Evolutionary conservation across 2,888 invertebrate species (phyloP).

Genomic region (Eupithecia centaureata): DNA sequence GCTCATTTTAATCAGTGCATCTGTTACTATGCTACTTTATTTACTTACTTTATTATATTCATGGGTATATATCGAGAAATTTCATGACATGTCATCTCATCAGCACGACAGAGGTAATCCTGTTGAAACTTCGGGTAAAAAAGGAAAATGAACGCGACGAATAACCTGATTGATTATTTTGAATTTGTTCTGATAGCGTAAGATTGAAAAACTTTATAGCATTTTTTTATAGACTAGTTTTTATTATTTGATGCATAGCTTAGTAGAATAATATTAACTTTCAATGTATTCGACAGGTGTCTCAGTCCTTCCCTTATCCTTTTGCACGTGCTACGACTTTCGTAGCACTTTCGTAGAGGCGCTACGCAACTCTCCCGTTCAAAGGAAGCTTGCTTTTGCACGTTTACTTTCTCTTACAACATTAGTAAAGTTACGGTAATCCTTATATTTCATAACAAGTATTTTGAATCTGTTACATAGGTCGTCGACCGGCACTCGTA

Average conservation of each 20-base stretch:
- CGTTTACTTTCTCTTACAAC: slow-evolving; percentile 5
- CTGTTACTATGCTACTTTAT: neutral
- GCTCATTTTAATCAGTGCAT: slow-evolving; percentile 4
- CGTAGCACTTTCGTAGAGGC: slow-evolving; percentile 44
- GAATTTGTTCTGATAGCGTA: no score
- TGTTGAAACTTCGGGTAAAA: no score
- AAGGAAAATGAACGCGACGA: no score
- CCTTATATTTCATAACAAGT: slow-evolving; percentile 8
- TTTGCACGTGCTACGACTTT: slow-evolving; percentile 28
- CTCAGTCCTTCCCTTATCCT: neutral
- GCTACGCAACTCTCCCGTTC: slow-evolving; percentile 38
- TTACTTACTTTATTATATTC: no score
- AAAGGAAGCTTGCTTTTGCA: slow-evolving; percentile 16
- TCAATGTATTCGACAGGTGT: neutral
- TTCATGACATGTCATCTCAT: no score
- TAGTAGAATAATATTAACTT: neutral
- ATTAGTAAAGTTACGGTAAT: slow-evolving; percentile 12
- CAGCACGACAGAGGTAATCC: no score
- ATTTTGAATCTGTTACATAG: slow-evolving; percentile 22
- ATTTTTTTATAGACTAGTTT: neutral
- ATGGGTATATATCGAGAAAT: no score
- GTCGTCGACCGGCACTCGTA: slow-evolving; percentile 37
- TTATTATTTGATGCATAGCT: neutral
- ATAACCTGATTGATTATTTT: no score
- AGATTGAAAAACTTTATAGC: no score